Conservation (phyloP, 2,797 vertebrate species). For the Takifugu rubripes region DNA sequence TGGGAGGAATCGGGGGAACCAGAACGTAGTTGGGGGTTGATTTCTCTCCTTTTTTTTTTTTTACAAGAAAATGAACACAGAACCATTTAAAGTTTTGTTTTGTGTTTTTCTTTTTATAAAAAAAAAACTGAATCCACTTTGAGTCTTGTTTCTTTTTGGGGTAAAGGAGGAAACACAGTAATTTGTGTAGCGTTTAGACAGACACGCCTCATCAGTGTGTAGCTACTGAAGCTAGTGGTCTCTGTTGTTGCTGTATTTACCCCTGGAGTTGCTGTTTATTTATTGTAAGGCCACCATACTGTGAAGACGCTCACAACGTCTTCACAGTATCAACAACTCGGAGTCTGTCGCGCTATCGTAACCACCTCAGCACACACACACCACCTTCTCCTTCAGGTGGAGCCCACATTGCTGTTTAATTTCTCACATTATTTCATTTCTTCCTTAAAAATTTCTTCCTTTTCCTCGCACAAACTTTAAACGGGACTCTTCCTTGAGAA, state of each 20-base stretch:
- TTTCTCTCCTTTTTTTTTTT: slow-evolving; percentile 14
- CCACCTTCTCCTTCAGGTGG: slow-evolving; percentile 24
- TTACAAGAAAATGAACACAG: slow-evolving; percentile 42
- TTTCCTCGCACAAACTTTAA: slow-evolving; percentile 5
- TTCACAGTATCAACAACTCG: slow-evolving; percentile 94
- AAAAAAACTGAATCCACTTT: slow-evolving; percentile 30
- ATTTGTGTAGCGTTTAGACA: slow-evolving; percentile 43
- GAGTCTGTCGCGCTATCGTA: slow-evolving; percentile 71
- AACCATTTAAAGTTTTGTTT: slow-evolving; percentile 48
- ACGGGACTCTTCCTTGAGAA: slow-evolving; percentile 32
- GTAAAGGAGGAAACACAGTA: slow-evolving; percentile 46
- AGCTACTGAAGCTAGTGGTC: slow-evolving; percentile 56
- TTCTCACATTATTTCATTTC: slow-evolving; percentile 15
- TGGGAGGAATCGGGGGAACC: slow-evolving; percentile 27
- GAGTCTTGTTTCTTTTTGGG: slow-evolving; percentile 35
- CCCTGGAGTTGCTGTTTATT: slow-evolving; percentile 72
- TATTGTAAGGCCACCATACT: slow-evolving; percentile 84
- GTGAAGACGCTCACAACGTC: slow-evolving; percentile 66
- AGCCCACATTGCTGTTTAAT: slow-evolving; percentile 5
- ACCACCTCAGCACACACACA: slow-evolving; percentile 45
- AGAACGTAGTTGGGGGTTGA: slow-evolving; percentile 12
- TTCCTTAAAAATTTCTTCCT: slow-evolving; percentile 29
- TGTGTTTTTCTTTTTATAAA: not conserved
- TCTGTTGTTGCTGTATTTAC: slow-evolving; percentile 49
- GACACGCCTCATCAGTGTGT: slow-evolving; percentile 47